phyloP scores from a whole-genome alignment of 2,113 vertebrate species.

The Panurus biarmicus region DNA sequence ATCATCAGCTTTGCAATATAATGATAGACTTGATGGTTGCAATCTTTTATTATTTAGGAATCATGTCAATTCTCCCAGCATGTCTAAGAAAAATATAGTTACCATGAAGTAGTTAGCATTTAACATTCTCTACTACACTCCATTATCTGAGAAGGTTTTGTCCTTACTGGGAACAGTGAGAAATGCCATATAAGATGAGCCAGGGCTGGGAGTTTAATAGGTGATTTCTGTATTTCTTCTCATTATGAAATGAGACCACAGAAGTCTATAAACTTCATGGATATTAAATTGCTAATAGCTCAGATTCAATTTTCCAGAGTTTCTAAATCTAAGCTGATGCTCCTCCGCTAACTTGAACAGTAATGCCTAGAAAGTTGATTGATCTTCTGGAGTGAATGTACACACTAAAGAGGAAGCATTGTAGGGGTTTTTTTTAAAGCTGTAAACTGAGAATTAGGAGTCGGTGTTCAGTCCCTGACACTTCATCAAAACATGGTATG shows the following conservation, averaged over 20 bases:
- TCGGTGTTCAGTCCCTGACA: neutral
- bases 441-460: neutral
- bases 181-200: neutral
- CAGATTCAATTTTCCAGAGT: neutral
- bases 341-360: neutral
- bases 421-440: neutral
- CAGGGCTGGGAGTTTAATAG: neutral
- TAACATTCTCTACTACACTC: fast-evolving
- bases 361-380: neutral
- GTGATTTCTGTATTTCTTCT: neutral
- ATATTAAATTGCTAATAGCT: neutral
- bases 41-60: slow-evolving; percentile 1
- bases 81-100: neutral
- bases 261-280: neutral
- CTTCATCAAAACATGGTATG: neutral
- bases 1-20: neutral
- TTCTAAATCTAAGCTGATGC: neutral
- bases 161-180: neutral
- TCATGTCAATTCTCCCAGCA: neutral
- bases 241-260: neutral
- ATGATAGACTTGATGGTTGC: neutral
- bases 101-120: neutral
- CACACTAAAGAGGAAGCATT: neutral
- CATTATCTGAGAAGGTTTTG: neutral
- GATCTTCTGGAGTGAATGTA: neutral